Conservation (phyloP, 2,888 invertebrate genomes). For the Drosophila mayaguana region DNA sequence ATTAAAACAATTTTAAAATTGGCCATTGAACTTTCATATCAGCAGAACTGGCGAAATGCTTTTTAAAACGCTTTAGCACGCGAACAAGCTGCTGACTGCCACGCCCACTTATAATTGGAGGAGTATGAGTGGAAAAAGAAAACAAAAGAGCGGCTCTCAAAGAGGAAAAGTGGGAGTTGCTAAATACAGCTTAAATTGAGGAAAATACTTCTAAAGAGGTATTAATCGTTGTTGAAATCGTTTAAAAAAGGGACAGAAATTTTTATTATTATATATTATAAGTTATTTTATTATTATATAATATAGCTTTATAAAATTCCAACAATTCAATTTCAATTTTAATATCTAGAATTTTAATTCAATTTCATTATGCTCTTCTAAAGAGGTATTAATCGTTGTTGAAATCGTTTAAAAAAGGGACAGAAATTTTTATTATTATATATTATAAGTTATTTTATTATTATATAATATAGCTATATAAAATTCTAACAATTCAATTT, state of each 20-base stretch:
- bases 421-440: not conserved
- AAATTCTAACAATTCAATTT: too few relatives aligned
- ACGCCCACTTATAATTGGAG: constrained; percentile 51
- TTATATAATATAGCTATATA: too few relatives aligned
- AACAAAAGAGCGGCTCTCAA: not conserved
- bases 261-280: too few relatives aligned
- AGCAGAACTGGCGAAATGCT: constrained; percentile 35
- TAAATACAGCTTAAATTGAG: not conserved
- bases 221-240: not conserved
- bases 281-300: too few relatives aligned
- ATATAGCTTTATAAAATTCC: too few relatives aligned
- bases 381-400: not conserved
- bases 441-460: too few relatives aligned
- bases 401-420: not conserved
- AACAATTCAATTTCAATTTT: too few relatives aligned
- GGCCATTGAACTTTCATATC: constrained; percentile 76
- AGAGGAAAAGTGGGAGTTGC: not conserved
- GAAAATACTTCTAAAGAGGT: not conserved
- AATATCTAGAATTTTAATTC: too few relatives aligned
- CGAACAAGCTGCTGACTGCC: constrained; percentile 49
- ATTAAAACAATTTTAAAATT: constrained; percentile 51
- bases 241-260: not conserved
- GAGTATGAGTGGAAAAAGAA: constrained; percentile 30
- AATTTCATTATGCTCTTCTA: too few relatives aligned
- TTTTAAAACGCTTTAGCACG: constrained; percentile 68